These are phyloP conservation scores for Nemurella pictetii DNA, from an alignment of 2,888 invertebrate genomes.

Conservation along the genomic window DNA sequence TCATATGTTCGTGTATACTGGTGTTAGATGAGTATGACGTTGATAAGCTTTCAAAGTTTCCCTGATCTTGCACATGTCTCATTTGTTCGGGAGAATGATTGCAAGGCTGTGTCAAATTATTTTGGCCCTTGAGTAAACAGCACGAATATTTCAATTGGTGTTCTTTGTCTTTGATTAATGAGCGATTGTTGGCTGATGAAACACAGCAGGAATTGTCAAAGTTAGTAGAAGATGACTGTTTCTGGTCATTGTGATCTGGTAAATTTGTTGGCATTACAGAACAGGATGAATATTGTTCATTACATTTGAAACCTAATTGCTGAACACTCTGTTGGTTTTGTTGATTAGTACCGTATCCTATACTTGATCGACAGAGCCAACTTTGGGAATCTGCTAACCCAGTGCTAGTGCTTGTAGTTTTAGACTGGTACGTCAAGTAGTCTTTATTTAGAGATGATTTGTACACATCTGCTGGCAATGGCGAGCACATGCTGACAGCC, in stretches of 20 bases:
- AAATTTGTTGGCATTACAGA: conserved; percentile 34
- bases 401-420: conserved; percentile 22
- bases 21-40: conserved; percentile 11
- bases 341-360: conserved; percentile 33
- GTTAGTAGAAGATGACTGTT: conserved; percentile 25
- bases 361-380: conserved; percentile 39
- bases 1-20: conserved; percentile 32
- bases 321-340: conserved; percentile 32
- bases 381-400: conserved; percentile 35
- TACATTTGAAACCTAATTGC: conserved; percentile 38
- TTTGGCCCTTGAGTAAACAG: conserved; percentile 30
- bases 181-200: conserved; percentile 13
- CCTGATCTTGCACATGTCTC: conserved; percentile 9
- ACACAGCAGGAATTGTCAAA: conserved; percentile 16
- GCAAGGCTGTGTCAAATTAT: not conserved
- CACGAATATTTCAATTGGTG: conserved; percentile 32
- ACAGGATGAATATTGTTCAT: conserved; percentile 40
- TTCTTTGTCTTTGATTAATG: conserved; percentile 34
- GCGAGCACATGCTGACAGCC: conserved; percentile 34
- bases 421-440: conserved; percentile 27
- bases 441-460: conserved; percentile 38
- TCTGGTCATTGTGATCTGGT: conserved; percentile 35
- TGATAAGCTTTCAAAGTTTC: not conserved
- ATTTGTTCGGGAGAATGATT: not conserved
- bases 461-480: conserved; percentile 33